Percentiles rank a stretch among this genome's conserved stretches.
Conservation (phyloP, 2,797 vertebrate genomes). For the Chrosomus eos region DNA sequence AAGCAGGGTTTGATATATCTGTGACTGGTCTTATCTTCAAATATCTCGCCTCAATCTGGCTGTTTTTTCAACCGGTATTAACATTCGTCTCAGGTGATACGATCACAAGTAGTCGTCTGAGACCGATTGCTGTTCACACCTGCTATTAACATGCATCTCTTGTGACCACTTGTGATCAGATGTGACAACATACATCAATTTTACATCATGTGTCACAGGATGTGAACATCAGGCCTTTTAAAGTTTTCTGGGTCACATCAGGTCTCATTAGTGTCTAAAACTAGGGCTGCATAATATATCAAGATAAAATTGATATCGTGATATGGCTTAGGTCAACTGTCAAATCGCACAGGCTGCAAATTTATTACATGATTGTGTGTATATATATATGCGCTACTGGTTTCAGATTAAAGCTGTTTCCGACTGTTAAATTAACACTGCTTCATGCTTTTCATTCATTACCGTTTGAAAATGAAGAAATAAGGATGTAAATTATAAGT, state of each 20-base stretch:
- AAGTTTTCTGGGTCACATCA: not conserved
- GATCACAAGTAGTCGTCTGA: not conserved
- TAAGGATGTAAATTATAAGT: no score
- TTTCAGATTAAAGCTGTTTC: not conserved
- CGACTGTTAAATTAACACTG: not conserved
- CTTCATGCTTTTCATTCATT: no score
- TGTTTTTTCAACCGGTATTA: constrained; percentile 11
- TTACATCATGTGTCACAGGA: not conserved
- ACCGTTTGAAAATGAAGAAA: no score
- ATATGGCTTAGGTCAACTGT: not conserved
- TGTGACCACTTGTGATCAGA: constrained; percentile 2
- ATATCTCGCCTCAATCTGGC: not conserved
- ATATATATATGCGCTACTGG: not conserved
- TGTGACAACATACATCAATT: not conserved
- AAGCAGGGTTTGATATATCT: constrained; percentile 16
- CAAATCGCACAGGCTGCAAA: not conserved
- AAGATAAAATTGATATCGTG: not conserved
- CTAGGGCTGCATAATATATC: not conserved
- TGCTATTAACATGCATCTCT: not conserved
- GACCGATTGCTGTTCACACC: not conserved
- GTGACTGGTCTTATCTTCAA: not conserved
- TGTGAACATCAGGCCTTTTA: not conserved
- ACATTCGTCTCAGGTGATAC: not conserved
- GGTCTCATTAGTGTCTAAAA: not conserved
- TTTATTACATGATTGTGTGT: no score